These are phyloP conservation scores for Caenorhabditis plicata DNA, from an alignment of 2,888 invertebrate species.

Conservation along the genomic window DNA sequence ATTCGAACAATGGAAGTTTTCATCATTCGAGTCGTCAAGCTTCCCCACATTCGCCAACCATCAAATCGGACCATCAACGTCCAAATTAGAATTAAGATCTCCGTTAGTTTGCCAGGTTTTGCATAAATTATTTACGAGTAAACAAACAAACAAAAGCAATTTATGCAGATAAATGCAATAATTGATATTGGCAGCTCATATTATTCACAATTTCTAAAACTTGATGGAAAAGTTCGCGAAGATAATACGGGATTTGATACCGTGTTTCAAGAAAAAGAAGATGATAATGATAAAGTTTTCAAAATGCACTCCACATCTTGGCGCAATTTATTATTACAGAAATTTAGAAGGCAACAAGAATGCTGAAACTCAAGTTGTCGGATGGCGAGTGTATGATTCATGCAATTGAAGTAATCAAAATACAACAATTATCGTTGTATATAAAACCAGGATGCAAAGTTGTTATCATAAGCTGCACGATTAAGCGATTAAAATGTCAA, in stretches of 20 bases:
- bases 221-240: conserved; percentile 3
- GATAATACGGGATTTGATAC: conserved; percentile 24
- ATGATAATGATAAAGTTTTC: conserved; percentile 16
- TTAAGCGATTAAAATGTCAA: too few species aligned
- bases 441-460: conserved; percentile 20
- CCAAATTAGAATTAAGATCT: conserved; percentile 1
- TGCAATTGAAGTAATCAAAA: conserved; percentile 23
- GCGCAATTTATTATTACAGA: neutral
- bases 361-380: conserved; percentile 13
- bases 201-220: conserved; percentile 15
- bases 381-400: conserved; percentile 12
- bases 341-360: conserved; percentile 13
- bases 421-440: conserved; percentile 13
- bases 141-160: neutral
- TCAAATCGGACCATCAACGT: conserved; percentile 3
- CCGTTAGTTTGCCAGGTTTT: conserved; percentile 24
- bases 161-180: conserved; percentile 12
- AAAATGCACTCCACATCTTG: too few species aligned
- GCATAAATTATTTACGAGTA: neutral
- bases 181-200: conserved; percentile 18
- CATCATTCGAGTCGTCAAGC: conserved; percentile 6
- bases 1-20: conserved; percentile 27
- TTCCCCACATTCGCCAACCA: conserved; percentile 20
- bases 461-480: too few species aligned
- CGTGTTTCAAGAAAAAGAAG: conserved; percentile 22